A percentile compares a stretch with the other conserved stretches of the same genome.
Conservation (phyloP, 1,140 invertebrate species). For the Leptinotarsa texana region DNA sequence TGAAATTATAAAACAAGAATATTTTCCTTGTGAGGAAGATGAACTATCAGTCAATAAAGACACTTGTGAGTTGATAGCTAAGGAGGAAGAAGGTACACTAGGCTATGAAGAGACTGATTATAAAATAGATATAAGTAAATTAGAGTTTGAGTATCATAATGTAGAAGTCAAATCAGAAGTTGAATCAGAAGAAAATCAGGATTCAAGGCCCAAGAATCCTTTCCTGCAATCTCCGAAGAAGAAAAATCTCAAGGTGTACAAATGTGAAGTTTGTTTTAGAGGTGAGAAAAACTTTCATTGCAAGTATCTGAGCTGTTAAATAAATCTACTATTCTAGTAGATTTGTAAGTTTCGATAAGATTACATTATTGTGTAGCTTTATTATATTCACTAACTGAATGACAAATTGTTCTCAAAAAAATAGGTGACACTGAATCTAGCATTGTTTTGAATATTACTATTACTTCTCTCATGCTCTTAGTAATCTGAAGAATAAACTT, state of each 20-base stretch:
- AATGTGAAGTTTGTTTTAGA: not conserved
- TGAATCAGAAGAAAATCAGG: not conserved
- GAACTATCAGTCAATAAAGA: not conserved
- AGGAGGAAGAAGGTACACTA: not conserved
- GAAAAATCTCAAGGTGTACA: not conserved
- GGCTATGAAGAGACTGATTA: not conserved
- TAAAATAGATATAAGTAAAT: not conserved
- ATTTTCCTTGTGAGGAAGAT: not conserved
- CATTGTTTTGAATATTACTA: too few species aligned
- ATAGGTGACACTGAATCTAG: too few species aligned
- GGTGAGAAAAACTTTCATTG: not conserved
- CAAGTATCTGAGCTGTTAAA: too few species aligned
- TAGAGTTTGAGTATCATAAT: not conserved
- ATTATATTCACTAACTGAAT: too few species aligned
- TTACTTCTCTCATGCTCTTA: too few species aligned
- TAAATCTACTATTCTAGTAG: too few species aligned
- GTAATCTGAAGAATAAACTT: too few species aligned
- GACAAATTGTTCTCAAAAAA: too few species aligned
- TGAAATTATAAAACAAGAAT: not conserved
- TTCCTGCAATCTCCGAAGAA: not conserved
- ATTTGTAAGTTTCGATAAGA: too few species aligned
- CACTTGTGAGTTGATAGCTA: not conserved
- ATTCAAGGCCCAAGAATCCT: not conserved
- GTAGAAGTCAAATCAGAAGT: not conserved
- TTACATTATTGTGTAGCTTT: too few species aligned